Evolutionary conservation across 2,113 vertebrate genomes (phyloP).

Genomic region (Nerophis lumbriciformis): DNA sequence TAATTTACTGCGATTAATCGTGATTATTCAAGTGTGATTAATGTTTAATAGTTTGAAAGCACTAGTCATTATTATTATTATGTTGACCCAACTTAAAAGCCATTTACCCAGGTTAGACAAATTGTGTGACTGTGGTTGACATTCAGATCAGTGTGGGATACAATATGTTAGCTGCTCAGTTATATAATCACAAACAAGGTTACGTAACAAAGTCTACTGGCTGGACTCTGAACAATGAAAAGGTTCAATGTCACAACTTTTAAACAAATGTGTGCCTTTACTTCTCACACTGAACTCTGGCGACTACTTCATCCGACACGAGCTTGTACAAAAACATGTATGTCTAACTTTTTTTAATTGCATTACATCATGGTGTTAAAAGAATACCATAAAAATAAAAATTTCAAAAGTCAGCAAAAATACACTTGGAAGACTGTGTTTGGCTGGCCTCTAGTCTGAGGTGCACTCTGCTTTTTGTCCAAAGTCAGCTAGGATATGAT

Average conservation of each 20-base stretch:
- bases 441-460: too few species aligned
- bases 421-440: too few species aligned
- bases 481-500: too few species aligned
- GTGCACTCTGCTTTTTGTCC: too few species aligned
- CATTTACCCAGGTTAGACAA: neutral
- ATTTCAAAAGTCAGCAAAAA: too few species aligned
- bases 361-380: too few species aligned
- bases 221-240: neutral
- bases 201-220: constrained; percentile 5
- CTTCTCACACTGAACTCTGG: neutral
- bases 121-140: neutral
- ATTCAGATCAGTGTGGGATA: constrained; percentile 6
- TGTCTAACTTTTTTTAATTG: too few species aligned
- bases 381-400: too few species aligned
- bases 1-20: too few species aligned
- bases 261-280: neutral
- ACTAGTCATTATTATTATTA: too few species aligned
- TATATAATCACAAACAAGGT: constrained; percentile 1
- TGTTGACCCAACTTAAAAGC: neutral
- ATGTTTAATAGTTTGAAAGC: too few species aligned
- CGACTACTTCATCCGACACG: neutral
- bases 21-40: too few species aligned
- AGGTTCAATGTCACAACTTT: neutral
- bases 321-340: neutral
- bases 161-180: neutral